Evolutionary conservation across 2,797 vertebrate species (phyloP).

Genomic region (Poeciliopsis turneri): DNA sequence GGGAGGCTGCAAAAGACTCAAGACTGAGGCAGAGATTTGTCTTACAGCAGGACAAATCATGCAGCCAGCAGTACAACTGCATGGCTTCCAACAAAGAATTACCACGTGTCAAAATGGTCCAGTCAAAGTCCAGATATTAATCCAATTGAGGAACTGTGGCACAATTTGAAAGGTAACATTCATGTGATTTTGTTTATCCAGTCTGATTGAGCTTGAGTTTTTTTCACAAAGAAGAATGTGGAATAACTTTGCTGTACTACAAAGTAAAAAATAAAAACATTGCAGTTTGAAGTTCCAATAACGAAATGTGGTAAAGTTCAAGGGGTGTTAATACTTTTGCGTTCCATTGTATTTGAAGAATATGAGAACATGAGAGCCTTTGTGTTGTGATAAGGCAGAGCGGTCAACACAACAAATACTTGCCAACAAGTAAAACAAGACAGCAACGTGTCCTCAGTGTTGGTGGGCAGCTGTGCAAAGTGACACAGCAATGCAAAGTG

Average conservation of each 20-base stretch:
- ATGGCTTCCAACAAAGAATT: not conserved
- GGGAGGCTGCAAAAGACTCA: not conserved
- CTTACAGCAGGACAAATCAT: not conserved
- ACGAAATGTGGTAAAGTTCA: not conserved
- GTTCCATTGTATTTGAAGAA: not conserved
- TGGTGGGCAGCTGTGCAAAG: conserved; percentile 36
- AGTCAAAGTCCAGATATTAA: not conserved
- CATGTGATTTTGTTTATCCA: not conserved
- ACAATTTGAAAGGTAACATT: not conserved
- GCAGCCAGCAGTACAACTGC: not conserved
- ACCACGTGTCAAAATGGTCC: not conserved
- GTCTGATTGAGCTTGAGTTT: not conserved
- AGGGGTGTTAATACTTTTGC: not conserved
- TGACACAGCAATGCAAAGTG: conserved; percentile 39
- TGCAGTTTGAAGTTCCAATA: not conserved
- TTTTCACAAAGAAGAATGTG: not conserved
- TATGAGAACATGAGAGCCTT: not conserved
- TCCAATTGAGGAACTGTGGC: not conserved
- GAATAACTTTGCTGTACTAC: not conserved
- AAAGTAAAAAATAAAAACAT: not conserved
- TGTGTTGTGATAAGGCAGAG: not conserved
- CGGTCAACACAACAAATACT: conserved; percentile 26
- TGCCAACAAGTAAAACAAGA: conserved; percentile 24
- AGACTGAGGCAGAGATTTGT: not conserved
- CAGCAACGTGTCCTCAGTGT: conserved; percentile 4